These are phyloP conservation scores for Atta cephalotes DNA, from an alignment of 1,140 invertebrate genomes.

Conservation along the genomic window DNA sequence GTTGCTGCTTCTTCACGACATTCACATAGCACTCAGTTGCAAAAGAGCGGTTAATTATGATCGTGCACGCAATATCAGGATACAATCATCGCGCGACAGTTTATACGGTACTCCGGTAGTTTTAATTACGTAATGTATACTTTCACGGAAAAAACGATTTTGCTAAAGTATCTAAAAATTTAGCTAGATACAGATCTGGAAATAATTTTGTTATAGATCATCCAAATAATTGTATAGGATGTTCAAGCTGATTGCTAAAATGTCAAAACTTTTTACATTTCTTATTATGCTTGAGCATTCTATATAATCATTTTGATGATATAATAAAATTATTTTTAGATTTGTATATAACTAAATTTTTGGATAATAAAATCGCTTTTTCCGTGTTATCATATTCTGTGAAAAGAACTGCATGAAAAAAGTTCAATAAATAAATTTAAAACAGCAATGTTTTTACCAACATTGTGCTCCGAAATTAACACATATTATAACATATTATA, in stretches of 20 bases:
- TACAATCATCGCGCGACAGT: neutral
- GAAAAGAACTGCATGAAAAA: neutral
- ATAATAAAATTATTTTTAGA: too few relatives aligned
- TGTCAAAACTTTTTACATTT: too few relatives aligned
- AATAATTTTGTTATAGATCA: too few relatives aligned
- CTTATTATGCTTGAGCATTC: too few relatives aligned
- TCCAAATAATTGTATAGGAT: too few relatives aligned
- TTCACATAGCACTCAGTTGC: neutral
- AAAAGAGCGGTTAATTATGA: slow-evolving; percentile 1
- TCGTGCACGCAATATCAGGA: neutral
- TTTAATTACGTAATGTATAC: slow-evolving; percentile 11
- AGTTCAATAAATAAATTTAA: neutral
- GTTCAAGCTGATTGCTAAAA: too few relatives aligned
- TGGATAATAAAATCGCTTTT: too few relatives aligned
- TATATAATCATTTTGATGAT: too few relatives aligned
- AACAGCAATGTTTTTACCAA: neutral
- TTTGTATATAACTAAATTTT: too few relatives aligned
- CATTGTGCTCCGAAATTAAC: neutral
- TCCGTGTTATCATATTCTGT: neutral
- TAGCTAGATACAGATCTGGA: too few relatives aligned
- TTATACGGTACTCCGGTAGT: neutral
- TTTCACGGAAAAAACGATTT: too few relatives aligned
- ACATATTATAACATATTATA: neutral
- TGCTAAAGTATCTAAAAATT: too few relatives aligned
- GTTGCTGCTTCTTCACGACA: neutral